Evolutionary conservation across 1,140 invertebrate species (phyloP), one percentile per base, ranked within the genome.

Genomic region (Carposina sasakii): DNA sequence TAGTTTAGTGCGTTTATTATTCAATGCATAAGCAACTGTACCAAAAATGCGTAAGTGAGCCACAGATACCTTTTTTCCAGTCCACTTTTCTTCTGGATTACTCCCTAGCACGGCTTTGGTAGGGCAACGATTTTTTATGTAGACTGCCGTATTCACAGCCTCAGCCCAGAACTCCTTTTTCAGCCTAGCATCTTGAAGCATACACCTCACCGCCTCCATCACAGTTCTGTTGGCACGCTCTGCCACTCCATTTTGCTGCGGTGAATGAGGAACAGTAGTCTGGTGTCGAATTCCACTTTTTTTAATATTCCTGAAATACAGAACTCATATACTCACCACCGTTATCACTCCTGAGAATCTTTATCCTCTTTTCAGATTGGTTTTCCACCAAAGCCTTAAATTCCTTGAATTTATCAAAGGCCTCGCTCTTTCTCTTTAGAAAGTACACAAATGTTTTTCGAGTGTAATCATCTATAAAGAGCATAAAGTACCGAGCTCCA

Each of bases 331-430:
- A 46, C 36, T 46, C 44, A 17, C n/a, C 4, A 21, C 44, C 44
- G 36, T 46, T 46, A 23, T 46, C 44, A 34, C 30, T 50, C 12
- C 55, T 30, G 4, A 53, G 33, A 2, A 34, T 28, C 30, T 53
- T 53, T 17, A 53, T 54, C 37, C 31, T 87, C 87, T 51, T 72
- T 60, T 47, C 65, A 62, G 46, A 89, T 88, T 67, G 89, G 89
- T 20, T 90, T 74, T 54, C 88, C 68, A 74, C 90, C 88, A 31
- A 87, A 87, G 65, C 89, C 88, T 52, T 88, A 76, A 10, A 89
- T 69, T 59, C 88, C 20, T 19, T 17, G n/a, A 37, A 37, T 8
- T 37, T 8, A 15, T 37, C 34, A 5, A 19, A 37, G 4, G 88
- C 56, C 88, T 41, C 78, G 60, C 85, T 75, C 59, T 44, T 44